Base-by-base conservation (phyloP, 1,140 invertebrate genomes). In the Zophobas atratus region DNA sequence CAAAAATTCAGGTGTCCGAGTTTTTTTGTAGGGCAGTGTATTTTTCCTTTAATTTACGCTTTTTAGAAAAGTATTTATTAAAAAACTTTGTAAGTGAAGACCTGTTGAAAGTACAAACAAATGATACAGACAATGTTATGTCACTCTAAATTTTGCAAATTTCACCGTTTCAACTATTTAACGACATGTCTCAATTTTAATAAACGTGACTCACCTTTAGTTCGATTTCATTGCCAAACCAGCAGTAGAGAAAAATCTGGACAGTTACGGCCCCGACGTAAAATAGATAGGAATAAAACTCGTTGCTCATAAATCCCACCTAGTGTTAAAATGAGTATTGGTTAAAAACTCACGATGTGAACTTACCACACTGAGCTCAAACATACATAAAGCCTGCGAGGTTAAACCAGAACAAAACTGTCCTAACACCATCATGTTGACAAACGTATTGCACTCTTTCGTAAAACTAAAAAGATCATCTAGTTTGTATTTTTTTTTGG, bases 301-400 rank as follows among this genome's bases (percentile, higher is more conserved):
- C 43, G 8, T 4, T 46, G 43, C 43, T 46, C 43, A 46, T 4
- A 3, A 8, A 8, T 46, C 8, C 43, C 43, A 46, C 43, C 43
- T 46, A 8, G 8, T 4, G 3, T 46, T 46, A 3, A 46, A 4
- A 4, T 4, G 8, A 46, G 3, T 46, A 3, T 46, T 8, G 43
- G 3, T 8, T 4, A 46, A 4, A 46, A 46, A 46, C 8, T 8
- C 3, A 34, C 2, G 1, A 35, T 1, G 6, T 33, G 6, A 33
- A 57, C 1, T 57, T 35, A 57, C 55, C 55, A 57, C 20, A 57
- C 20, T 57, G 6, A 57, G 6, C 8, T 57, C n/a, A 34, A 56
- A 56, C 53, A 56, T 5, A 33, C n/a, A 6, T 33, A 56, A 34
- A 33, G n/a, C 53, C 3, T 32, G 53, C 1, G 53, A 33, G 6